These are phyloP conservation scores for Oconnorella tubifera DNA, from an alignment of 2,888 invertebrate genomes.

Conservation along the genomic window DNA sequence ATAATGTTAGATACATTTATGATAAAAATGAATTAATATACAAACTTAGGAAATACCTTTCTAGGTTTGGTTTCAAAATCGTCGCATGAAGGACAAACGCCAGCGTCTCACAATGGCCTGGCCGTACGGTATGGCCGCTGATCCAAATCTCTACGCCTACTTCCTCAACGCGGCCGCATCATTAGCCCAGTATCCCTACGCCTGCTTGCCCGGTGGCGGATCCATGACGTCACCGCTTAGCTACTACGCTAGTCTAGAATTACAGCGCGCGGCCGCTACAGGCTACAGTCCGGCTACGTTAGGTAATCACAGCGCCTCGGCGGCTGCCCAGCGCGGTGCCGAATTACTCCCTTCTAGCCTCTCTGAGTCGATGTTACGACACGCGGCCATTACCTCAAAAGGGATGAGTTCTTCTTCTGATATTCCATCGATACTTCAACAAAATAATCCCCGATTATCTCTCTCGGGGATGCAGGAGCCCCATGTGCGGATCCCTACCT, in stretches of 20 bases:
- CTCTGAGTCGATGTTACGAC: background rate
- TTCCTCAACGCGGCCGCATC: background rate
- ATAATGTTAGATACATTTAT: too few species aligned
- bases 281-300: slow-evolving; percentile 31
- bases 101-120: slow-evolving; percentile 82
- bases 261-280: background rate
- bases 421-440: background rate
- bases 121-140: slow-evolving; percentile 84
- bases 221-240: background rate
- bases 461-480: background rate
- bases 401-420: background rate
- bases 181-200: background rate
- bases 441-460: background rate
- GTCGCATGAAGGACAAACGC: slow-evolving; percentile 95
- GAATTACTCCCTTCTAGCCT: background rate
- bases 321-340: too few species aligned
- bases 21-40: too few species aligned
- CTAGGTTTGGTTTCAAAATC: slow-evolving; percentile 86
- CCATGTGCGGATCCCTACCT: background rate
- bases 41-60: too few species aligned
- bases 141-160: slow-evolving; percentile 45
- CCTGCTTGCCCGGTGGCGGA: background rate
- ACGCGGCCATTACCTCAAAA: background rate
- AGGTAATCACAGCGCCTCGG: too few species aligned
- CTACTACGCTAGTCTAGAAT: background rate